phyloP scores from a whole-genome alignment of 1,140 invertebrate species.

The Pachypsylla venusta region DNA sequence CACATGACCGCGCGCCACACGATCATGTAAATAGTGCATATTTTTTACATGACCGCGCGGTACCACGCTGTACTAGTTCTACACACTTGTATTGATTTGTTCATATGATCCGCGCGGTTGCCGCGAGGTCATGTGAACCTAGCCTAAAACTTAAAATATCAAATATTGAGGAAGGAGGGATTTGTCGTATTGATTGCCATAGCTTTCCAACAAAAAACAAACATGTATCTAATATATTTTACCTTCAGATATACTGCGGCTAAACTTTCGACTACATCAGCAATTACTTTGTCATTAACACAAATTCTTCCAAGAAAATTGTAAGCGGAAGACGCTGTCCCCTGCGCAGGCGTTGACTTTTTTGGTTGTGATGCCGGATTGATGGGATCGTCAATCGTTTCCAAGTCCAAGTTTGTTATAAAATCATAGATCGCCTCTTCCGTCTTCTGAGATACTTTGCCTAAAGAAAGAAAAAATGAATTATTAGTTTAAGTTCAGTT shows the following conservation, averaged over 20 bases:
- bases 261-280: conserved; percentile 94
- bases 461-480: not conserved
- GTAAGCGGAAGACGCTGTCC: conserved; percentile 40
- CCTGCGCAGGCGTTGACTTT: not conserved
- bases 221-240: conserved; percentile 6
- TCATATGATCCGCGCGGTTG: too few relatives aligned
- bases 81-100: too few relatives aligned
- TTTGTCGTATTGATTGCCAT: too few relatives aligned
- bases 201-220: too few relatives aligned
- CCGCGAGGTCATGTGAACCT: too few relatives aligned
- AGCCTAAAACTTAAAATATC: too few relatives aligned
- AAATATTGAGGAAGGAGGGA: too few relatives aligned
- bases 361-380: not conserved
- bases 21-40: too few relatives aligned
- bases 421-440: not conserved
- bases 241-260: conserved; percentile 40
- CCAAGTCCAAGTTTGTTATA: not conserved
- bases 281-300: conserved; percentile 96
- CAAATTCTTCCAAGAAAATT: conserved; percentile 94
- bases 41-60: too few relatives aligned
- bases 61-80: too few relatives aligned
- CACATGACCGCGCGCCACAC: too few relatives aligned
- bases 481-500: too few relatives aligned
- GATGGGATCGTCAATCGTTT: not conserved
- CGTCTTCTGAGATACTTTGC: not conserved